Conservation (phyloP, 2,888 invertebrate species). For the Crepidodera aurea region DNA sequence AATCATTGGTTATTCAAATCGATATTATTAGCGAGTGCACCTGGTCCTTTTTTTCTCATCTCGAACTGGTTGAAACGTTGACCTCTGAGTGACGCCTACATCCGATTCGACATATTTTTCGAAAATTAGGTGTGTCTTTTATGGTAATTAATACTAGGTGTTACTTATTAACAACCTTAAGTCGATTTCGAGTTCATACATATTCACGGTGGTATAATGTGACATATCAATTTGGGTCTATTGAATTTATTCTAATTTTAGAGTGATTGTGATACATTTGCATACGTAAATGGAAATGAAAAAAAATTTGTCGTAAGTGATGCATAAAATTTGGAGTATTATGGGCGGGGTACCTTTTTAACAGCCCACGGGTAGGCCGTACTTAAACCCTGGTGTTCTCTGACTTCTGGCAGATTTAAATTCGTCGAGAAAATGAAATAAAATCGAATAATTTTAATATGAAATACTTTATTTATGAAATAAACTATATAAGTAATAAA, state of each 20-base stretch:
- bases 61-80: conserved; percentile 42
- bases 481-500: too few relatives aligned
- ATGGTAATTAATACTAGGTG: conserved; percentile 32
- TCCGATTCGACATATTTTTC: conserved; percentile 43
- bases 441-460: too few relatives aligned
- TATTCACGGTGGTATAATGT: not conserved
- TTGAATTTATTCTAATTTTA: not conserved
- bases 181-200: not conserved
- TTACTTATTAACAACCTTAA: conserved; percentile 26
- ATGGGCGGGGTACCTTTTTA: too few relatives aligned
- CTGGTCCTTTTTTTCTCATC: conserved; percentile 32
- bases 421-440: too few relatives aligned
- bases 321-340: too few relatives aligned
- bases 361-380: too few relatives aligned
- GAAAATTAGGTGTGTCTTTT: conserved; percentile 38
- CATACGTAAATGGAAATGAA: too few relatives aligned
- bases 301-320: too few relatives aligned
- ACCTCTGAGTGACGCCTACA: conserved; percentile 46
- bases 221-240: not conserved
- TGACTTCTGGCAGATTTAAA: too few relatives aligned
- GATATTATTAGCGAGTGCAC: conserved; percentile 43
- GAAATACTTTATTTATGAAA: too few relatives aligned
- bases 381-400: too few relatives aligned
- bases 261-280: too few relatives aligned
- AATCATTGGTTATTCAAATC: not conserved